Evolutionary conservation across 2,797 vertebrate genomes (phyloP).

Genomic region (Decapterus maruadsi): DNA sequence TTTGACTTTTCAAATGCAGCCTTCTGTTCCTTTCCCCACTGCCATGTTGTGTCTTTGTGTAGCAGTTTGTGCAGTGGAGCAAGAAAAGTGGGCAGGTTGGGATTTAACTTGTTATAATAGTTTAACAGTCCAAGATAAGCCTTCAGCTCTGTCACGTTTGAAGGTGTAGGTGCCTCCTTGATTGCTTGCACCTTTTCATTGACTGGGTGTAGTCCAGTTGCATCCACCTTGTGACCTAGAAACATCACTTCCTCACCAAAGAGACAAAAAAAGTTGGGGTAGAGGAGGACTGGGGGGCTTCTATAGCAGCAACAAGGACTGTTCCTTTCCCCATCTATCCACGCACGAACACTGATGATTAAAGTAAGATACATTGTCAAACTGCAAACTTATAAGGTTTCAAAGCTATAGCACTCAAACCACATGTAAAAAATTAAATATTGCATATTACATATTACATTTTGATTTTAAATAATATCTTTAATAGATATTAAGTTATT

Average conservation of each 20-base stretch:
- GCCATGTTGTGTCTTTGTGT: not conserved
- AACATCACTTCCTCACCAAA: conserved; percentile 29
- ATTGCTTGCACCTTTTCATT: conserved; percentile 7
- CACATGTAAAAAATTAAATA: too few species aligned
- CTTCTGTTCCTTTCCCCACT: not conserved
- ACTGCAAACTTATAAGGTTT: too few species aligned
- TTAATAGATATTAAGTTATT: too few species aligned
- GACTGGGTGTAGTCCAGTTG: conserved; percentile 27
- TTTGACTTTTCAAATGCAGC: conserved; percentile 20
- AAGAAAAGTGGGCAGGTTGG: not conserved
- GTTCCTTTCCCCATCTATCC: too few species aligned
- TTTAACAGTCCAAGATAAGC: conserved; percentile 39
- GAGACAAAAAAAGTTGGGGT: too few species aligned
- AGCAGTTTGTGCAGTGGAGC: not conserved
- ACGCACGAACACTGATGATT: too few species aligned
- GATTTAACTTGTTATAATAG: conserved; percentile 45
- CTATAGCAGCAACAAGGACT: too few species aligned
- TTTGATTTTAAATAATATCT: too few species aligned
- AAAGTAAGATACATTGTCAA: too few species aligned
- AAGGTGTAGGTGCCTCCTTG: conserved; percentile 19
- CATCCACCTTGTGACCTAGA: conserved; percentile 29
- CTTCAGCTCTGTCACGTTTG: conserved; percentile 19
- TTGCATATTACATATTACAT: too few species aligned
- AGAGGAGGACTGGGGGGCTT: too few species aligned
- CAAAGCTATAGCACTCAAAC: too few species aligned